Conservation (phyloP, 2,797 vertebrate species). For the Eulemur coronatus region DNA sequence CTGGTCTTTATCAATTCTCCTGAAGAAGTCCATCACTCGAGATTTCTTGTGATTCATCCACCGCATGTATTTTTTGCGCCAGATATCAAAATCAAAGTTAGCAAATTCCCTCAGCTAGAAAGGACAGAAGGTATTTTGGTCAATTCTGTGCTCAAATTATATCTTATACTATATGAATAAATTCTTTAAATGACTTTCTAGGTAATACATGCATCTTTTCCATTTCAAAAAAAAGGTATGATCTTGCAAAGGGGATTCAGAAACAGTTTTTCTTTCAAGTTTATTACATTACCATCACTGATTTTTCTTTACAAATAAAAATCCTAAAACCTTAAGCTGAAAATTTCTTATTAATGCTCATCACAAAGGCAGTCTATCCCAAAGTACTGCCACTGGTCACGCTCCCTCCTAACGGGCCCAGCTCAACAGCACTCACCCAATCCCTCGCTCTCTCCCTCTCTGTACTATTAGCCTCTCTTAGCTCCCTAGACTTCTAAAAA, state of each 20-base stretch:
- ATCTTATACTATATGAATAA: neutral
- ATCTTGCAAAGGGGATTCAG: neutral
- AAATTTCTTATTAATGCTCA: neutral
- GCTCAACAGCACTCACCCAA: rapidly evolving
- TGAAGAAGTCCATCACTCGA: conserved; percentile 99
- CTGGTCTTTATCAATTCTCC: conserved; percentile 99
- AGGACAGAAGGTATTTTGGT: neutral
- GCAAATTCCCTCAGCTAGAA: conserved; percentile 96
- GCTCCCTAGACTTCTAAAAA: neutral
- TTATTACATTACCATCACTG: neutral
- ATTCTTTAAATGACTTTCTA: neutral
- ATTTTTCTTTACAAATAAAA: conserved; percentile 13
- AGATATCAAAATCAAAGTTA: conserved; percentile 99
- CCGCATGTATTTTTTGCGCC: conserved; percentile 99
- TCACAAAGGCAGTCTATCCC: neutral
- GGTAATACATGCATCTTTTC: neutral
- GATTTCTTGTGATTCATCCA: conserved; percentile 99
- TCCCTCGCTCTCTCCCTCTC: rapidly evolving
- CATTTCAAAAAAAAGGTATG: neutral
- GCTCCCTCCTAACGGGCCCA: neutral
- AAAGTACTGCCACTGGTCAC: rapidly evolving
- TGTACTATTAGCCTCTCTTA: neutral
- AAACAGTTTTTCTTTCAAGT: neutral
- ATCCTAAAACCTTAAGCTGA: neutral
- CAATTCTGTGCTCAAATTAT: neutral